A percentile compares a stretch with the other conserved stretches of the same genome.
Conservation (phyloP, 2,888 invertebrate genomes). For the Drosophila eohydei region DNA sequence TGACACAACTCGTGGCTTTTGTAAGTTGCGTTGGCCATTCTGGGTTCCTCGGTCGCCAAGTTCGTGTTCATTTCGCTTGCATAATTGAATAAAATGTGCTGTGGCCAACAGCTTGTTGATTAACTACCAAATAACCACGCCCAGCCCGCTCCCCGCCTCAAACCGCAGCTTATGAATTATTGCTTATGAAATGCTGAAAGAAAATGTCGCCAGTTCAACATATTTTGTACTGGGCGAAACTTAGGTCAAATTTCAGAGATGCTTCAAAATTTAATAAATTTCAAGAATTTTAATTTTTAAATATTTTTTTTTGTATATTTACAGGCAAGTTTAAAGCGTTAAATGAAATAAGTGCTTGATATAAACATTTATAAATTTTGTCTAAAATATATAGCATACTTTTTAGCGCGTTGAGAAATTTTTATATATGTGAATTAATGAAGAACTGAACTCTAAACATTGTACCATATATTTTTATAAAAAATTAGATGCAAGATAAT, state of each 20-base stretch:
- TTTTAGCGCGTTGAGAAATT: no score
- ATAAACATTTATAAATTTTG: no score
- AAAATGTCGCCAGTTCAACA: neutral
- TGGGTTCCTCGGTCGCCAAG: slow-evolving; percentile 23
- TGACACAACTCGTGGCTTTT: slow-evolving; percentile 59
- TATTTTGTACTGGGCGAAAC: neutral
- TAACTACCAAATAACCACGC: slow-evolving; percentile 18
- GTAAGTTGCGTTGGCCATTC: slow-evolving; percentile 24
- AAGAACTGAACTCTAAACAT: no score
- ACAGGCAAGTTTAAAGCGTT: no score
- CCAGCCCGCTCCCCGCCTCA: neutral
- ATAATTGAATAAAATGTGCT: slow-evolving; percentile 52
- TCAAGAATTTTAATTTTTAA: no score
- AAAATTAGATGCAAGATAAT: no score
- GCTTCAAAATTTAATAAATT: no score
- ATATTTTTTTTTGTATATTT: no score
- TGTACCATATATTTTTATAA: no score
- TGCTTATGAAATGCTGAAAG: neutral
- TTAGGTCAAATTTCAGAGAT: neutral
- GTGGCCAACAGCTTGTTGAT: slow-evolving; percentile 44
- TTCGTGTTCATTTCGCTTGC: slow-evolving; percentile 35
- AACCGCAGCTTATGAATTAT: neutral
- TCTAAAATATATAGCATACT: no score
- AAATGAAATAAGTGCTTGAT: no score
- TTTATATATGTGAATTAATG: no score